These are phyloP conservation scores for Mohoua ochrocephala DNA, from an alignment of 2,113 vertebrate genomes.

Conservation along the genomic window DNA sequence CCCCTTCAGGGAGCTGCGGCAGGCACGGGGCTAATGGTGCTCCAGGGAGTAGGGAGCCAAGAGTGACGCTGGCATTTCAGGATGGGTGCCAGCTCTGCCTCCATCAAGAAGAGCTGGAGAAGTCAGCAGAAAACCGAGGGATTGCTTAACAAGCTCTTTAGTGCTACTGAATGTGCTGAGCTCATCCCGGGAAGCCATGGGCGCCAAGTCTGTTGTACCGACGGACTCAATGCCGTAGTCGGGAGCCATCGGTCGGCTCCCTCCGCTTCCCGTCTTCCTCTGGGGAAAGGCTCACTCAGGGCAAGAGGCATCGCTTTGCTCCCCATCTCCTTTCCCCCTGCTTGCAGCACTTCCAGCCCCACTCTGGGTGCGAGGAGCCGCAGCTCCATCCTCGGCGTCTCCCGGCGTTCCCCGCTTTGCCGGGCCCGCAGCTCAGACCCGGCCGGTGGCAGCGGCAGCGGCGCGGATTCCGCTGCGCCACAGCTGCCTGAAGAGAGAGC, in stretches of 20 bases:
- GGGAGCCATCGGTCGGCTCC: rapidly evolving
- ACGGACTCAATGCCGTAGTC: rapidly evolving
- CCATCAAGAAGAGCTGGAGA: not conserved
- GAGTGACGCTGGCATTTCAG: not conserved
- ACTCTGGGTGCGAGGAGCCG: rapidly evolving
- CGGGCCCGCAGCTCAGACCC: rapidly evolving
- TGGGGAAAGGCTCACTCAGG: not conserved
- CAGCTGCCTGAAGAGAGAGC: not conserved
- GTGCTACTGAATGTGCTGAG: not conserved
- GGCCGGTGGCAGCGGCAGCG: rapidly evolving
- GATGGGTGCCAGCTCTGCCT: not conserved
- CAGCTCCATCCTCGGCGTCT: rapidly evolving
- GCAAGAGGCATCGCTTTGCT: rapidly evolving
- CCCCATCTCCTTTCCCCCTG: not conserved
- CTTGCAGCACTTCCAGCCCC: rapidly evolving
- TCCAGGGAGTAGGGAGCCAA: not conserved
- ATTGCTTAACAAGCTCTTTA: not conserved
- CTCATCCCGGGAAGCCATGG: not conserved
- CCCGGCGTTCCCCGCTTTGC: rapidly evolving
- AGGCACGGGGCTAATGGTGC: rapidly evolving
- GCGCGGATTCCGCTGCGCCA: rapidly evolving
- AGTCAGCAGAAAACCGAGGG: not conserved
- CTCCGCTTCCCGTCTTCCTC: not conserved
- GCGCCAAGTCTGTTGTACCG: not conserved
- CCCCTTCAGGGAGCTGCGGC: not conserved